Evolutionary conservation across 2,888 invertebrate genomes (phyloP), one percentile per base, ranked within the genome.

Genomic region (Caenorhabditis zanzibari): DNA sequence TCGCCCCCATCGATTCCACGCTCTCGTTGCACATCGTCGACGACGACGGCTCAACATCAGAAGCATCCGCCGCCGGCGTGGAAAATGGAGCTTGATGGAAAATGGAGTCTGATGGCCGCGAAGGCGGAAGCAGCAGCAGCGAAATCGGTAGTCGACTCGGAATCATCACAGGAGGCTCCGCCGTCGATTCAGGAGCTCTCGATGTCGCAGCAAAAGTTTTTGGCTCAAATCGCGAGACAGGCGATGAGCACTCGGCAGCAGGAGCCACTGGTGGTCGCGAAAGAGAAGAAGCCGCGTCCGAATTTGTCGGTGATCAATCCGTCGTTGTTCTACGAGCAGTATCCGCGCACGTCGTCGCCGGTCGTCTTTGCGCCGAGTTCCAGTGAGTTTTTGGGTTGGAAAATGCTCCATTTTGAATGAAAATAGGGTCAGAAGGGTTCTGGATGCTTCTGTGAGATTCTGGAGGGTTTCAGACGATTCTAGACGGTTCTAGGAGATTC

Each of bases 41-140:
- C 61, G 12, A 69, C 52, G 10, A 63, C 74, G 4, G 24, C 79
- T 10, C 59, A 61, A 47, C 73, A 82, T 24, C 52, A 54, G 2
- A 75, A 80, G 41, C 52, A 58, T 1, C 35, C 64, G 5, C 84
- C 84, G 14, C 84, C 84, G 5, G 80, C 75, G 2, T 84, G 84
- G 84, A 84, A 84, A 54, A 84, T 84, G 84, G 84, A 84, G 28
- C 35, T 84, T 44, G n/a, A n/a, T n/a, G n/a, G n/a, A n/a, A n/a
- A n/a, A n/a, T n/a, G n/a, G n/a, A n/a, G n/a, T n/a, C n/a, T 76
- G 49, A 47, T 69, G 14, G 35, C 24, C n/a, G 41, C 47, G 16
- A 49, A 72, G 12, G 71, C 19, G n/a, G n/a, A n/a, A n/a, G n/a
- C n/a, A n/a, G n/a, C n/a, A n/a, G n/a, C n/a, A n/a, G n/a, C n/a